Conservation (phyloP, 2,113 vertebrate genomes). For the Cynopterus brachyotis region DNA sequence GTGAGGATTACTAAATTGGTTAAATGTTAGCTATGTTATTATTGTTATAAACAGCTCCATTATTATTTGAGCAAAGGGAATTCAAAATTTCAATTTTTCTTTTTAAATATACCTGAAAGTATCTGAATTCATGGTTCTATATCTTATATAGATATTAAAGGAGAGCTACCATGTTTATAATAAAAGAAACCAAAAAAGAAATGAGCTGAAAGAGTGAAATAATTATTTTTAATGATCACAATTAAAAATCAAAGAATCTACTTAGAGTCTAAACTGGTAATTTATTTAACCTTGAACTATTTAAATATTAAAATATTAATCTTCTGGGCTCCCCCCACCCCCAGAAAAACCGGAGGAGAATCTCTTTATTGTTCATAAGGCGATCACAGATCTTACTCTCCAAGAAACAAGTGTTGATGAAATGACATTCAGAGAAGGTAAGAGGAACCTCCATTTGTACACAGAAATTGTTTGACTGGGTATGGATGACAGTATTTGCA, state of each 20-base stretch:
- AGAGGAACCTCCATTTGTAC: not conserved
- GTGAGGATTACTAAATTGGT: not conserved
- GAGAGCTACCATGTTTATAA: not conserved
- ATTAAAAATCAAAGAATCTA: not conserved
- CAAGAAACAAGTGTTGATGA: slow-evolving; percentile 62
- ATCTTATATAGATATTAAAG: not conserved
- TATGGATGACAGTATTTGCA: not conserved
- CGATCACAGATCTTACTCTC: slow-evolving; percentile 60
- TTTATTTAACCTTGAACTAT: not conserved
- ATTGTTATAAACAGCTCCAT: not conserved
- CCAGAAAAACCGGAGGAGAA: slow-evolving; percentile 77
- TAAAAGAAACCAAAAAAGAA: slow-evolving; percentile 1
- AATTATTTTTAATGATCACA: not conserved
- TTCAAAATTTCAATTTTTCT: not conserved
- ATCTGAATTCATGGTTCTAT: not conserved
- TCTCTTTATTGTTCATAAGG: slow-evolving; percentile 58
- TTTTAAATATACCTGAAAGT: not conserved
- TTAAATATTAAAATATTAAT: slow-evolving; percentile 35
- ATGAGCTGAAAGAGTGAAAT: not conserved
- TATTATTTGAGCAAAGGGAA: not conserved
- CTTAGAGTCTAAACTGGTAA: not conserved
- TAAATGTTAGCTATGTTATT: not conserved
- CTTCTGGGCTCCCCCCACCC: slow-evolving; percentile 36
- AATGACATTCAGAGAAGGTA: slow-evolving; percentile 79
- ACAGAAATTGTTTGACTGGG: not conserved